These are phyloP conservation scores for Cheilosia vernalis DNA, from an alignment of 2,888 invertebrate species.

Conservation along the genomic window DNA sequence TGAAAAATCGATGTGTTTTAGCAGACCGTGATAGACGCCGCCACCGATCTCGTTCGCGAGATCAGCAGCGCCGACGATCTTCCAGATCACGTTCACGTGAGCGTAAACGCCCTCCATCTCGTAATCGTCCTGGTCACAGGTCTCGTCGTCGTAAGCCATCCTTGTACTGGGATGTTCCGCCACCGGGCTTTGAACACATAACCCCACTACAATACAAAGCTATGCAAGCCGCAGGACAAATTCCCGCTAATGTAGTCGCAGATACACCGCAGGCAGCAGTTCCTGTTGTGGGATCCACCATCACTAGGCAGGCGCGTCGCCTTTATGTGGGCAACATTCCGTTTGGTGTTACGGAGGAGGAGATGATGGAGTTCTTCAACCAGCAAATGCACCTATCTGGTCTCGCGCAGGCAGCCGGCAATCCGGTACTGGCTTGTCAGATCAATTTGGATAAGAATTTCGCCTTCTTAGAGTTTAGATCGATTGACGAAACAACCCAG, in stretches of 20 bases:
- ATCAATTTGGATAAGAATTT: conserved; percentile 99
- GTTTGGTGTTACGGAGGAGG: conserved; percentile 98
- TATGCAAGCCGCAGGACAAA: conserved; percentile 96
- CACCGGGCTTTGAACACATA: conserved; percentile 98
- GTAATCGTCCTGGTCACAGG: conserved; percentile 77
- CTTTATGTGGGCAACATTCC: conserved; percentile 99
- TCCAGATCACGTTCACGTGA: conserved; percentile 86
- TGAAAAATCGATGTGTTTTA: conserved; percentile 29
- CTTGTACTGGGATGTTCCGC: conserved; percentile 99
- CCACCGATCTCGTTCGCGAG: conserved; percentile 76
- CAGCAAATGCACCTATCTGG: conserved; percentile 99
- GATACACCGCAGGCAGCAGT: conserved; percentile 97
- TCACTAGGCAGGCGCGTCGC: conserved; percentile 95
- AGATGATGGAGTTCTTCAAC: conserved; percentile 99
- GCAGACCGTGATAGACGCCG: conserved; percentile 78
- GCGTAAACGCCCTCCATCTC: conserved; percentile 83
- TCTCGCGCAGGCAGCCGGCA: conserved; percentile 98
- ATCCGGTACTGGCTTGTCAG: conserved; percentile 99
- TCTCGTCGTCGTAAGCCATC: conserved; percentile 94
- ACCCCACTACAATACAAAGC: conserved; percentile 97
- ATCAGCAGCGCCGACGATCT: conserved; percentile 80
- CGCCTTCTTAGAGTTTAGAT: conserved; percentile 97
- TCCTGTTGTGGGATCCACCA: conserved; percentile 98
- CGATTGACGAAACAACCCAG: conserved; percentile 99
- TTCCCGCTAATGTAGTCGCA: conserved; percentile 95